Evolutionary conservation across 2,888 invertebrate genomes (phyloP), one percentile per base, ranked within the genome.

Genomic region (Polydrusus pterygomalis): DNA sequence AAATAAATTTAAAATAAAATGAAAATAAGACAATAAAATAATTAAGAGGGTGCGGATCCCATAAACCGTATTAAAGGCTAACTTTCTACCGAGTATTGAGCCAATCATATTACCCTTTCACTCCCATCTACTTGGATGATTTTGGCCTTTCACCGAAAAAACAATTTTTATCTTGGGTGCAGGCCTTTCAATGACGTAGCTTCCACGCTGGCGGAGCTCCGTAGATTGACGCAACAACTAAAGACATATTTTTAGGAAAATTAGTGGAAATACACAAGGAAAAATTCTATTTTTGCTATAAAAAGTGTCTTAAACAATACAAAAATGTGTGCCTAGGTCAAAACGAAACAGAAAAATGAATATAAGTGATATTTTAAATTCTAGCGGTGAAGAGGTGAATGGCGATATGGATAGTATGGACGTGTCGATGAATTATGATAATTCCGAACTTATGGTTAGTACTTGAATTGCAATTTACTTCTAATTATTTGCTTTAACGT

Each of bases 381-480:
- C 79, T 18, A 78, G 79, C 56, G 83, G 83, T 18, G 85, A 83
- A 70, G 84, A 84, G 78, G 82, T 83, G 74, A 83, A 81, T 75
- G 80, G 77, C 64, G 82, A 83, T 73, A 81, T 85, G 82, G 86
- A 85, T 73, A 85, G 83, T 65, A 86, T 87, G 81, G 87, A 87
- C 77, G 82, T 85, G 58, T 82, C 84, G 25, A 71, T 85, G 47
- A 85, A 82, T 76, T 85, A 84, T 64, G 86, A 86, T 70, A 85
- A 84, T 78, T 80, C 84, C 25, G 87, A 86, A 73, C 79, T 87
- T 58, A 86, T 87, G 87, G 86, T 86, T 80, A 81, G 85, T 85
- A 79, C 49, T 54, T 70, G 71, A 40, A 40, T 30, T 68, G 15
- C n/a, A 7, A 49, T 51, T 54, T 65, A 17, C 38, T 54, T 6